Conservation (phyloP, 2,888 invertebrate species). For the Orchesellides sinensis region DNA sequence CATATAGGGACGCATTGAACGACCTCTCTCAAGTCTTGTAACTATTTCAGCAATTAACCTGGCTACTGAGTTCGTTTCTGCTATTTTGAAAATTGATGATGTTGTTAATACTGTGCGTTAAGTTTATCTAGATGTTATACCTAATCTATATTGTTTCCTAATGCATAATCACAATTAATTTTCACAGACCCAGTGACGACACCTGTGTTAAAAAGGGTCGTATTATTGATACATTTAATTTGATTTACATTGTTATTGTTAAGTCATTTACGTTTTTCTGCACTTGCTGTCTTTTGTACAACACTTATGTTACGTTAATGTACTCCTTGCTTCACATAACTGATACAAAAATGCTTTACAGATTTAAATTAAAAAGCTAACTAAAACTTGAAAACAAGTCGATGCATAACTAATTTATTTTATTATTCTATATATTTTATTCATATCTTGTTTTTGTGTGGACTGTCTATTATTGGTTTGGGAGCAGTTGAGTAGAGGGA, state of each 20-base stretch:
- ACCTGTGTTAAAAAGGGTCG: neutral
- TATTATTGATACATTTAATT: neutral
- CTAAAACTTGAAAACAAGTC: too few species aligned
- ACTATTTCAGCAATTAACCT: slow-evolving; percentile 94
- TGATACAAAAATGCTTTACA: neutral
- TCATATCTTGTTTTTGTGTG: too few species aligned
- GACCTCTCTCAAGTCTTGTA: slow-evolving; percentile 95
- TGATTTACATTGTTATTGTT: too few species aligned
- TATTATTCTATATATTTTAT: too few species aligned
- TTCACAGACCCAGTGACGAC: neutral
- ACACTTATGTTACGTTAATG: slow-evolving; percentile 17
- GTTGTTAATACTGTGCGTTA: slow-evolving; percentile 82
- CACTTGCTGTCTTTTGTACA: slow-evolving; percentile 36
- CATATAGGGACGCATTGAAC: slow-evolving; percentile 93
- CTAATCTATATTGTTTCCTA: too few species aligned
- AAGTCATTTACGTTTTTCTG: neutral
- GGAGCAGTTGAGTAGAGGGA: too few species aligned
- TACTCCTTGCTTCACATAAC: neutral
- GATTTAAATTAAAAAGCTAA: neutral
- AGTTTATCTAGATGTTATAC: too few species aligned
- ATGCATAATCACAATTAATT: neutral
- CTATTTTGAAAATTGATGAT: slow-evolving; percentile 99
- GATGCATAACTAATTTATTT: too few species aligned
- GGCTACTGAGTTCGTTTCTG: slow-evolving; percentile 97
- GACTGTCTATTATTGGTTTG: too few species aligned